Base-by-base conservation (phyloP, 2,888 invertebrate species). In the Willowsia nigromaculata region DNA sequence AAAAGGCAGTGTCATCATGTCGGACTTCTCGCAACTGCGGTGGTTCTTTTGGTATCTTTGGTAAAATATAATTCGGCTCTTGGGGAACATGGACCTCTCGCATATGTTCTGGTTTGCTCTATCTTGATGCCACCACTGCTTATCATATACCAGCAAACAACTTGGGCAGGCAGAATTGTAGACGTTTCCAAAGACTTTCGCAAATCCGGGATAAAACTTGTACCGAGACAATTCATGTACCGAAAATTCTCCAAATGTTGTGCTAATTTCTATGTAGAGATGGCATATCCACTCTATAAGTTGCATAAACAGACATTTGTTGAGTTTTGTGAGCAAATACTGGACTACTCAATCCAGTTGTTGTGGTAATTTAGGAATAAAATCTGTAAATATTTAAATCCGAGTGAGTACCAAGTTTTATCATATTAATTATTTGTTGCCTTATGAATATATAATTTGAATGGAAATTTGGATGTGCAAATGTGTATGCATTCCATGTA, bases 211-310 rank as follows among this genome's bases (percentile, higher is more conserved):
- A 22, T 0, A 9, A 43, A 33, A 2, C n/a, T 62, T 11, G 0
- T 59, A 0, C 59, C 40, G 2, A n/a, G 78, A n/a, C 9, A 7
- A 5, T 15, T 11, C 22, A 18, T 74, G 43, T 33, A 43, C 9
- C 5, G 85, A 15, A 85, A 85, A 11, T 78, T 50, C 18, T 18
- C n/a, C 18, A n/a, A 7, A n/a, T 33, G 47, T 18, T 78, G 78
- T 27, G 27, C 43, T 7, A 43, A 47, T 1, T 78, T 85, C 11
- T 62, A 43, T 18, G 22, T 85, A 0, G 18, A 85, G 15, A 33
- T 62, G 15, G n/a, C 85, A 18, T 59, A 85, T 59, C 85, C 85
- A 11, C 76, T 59, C 33, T 85, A 76, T 18, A 27, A 11, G 0
- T 4, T 85, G 15, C 18, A 50, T 9, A 78, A 47, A 37, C 37